Evolutionary conservation across 1,140 invertebrate genomes (phyloP).

Genomic region (Amphibalanus amphitrite): DNA sequence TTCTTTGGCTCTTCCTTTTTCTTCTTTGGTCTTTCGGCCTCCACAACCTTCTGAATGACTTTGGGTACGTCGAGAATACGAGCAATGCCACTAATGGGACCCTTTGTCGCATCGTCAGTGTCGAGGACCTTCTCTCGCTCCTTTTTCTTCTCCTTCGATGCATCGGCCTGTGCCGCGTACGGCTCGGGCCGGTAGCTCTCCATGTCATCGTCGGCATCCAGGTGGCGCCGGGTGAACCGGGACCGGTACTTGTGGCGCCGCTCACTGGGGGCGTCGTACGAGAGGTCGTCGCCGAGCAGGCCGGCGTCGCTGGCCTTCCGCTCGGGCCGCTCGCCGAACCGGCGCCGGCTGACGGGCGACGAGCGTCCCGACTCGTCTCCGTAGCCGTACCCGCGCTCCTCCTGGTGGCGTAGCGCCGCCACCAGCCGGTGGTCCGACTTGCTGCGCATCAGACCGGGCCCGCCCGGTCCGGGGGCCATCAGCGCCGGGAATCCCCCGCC

Average conservation of each 20-base stretch:
- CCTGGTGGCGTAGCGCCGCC: slow-evolving; percentile 68
- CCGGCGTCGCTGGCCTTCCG: slow-evolving; percentile 29
- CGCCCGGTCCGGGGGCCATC: slow-evolving; percentile 1
- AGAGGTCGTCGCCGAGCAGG: slow-evolving; percentile 7
- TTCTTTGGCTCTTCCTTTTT: slow-evolving; percentile 7
- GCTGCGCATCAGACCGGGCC: slow-evolving; percentile 50
- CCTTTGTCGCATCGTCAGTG: slow-evolving; percentile 70
- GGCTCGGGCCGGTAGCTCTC: background rate
- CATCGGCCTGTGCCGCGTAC: background rate
- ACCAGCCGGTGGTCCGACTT: slow-evolving; percentile 85
- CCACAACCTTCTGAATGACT: slow-evolving; percentile 66
- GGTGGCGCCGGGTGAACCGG: slow-evolving; percentile 40
- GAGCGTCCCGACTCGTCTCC: slow-evolving; percentile 16
- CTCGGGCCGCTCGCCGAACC: slow-evolving; percentile 23
- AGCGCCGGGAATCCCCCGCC: background rate
- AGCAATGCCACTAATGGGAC: slow-evolving; percentile 55
- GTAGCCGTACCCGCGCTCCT: slow-evolving; percentile 32
- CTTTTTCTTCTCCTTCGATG: slow-evolving; percentile 34
- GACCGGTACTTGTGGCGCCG: slow-evolving; percentile 41
- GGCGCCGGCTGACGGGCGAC: slow-evolving; percentile 17
- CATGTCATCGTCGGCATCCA: slow-evolving; percentile 13
- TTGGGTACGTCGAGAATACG: slow-evolving; percentile 48
- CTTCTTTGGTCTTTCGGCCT: slow-evolving; percentile 16
- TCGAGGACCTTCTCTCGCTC: slow-evolving; percentile 64
- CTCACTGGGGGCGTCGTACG: slow-evolving; percentile 20